Base-by-base conservation (phyloP, 1,140 invertebrate genomes). In the Antheraea pernyi region DNA sequence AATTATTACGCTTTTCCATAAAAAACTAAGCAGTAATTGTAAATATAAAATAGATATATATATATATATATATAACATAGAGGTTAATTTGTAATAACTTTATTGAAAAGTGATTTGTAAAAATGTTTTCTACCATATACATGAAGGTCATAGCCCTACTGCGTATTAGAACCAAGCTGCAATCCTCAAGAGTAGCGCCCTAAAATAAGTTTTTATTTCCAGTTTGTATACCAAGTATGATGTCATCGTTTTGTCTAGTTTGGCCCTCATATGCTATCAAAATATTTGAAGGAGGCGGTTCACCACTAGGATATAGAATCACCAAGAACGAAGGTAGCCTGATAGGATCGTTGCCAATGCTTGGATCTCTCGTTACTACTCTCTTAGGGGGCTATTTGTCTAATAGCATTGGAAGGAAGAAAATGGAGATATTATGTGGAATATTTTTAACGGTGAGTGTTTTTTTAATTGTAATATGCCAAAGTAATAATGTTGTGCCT, bases 381-480 rank as follows among this genome's bases (percentile, higher is more conserved):
- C 10, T 70, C 5, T 10, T 73, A 22, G 66, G 3, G 0, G 69
- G 67, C n/a, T 68, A 59, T 9, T 19, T 78, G 5, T 42, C 53
- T 10, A 73, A 78, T 37, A 19, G 11, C 5, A 71, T 78, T 19
- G 76, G 76, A 10, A 60, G 73, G 18, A 75, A 78, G 58, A 42
- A 46, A 2, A 59, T 53, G 6, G 30, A 65, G 46, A 65, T 75
- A 3, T 39, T 73, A 8, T 65, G 67, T 65, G 73, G 62, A 5
- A 63, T 78, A 9, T 37, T 63, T 48, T 62, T 37, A 48, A 37
- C 37, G 19, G 76, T 78, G 65, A 75, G 76, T 74, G 10, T n/a
- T 36, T 37, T 63, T 66, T 8, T 11, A 30, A 30, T 30, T 2
- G 22, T 30, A 30, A 30, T 2, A 30, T 30, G 22, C 22, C 22